A percentile compares a stretch with the other conserved stretches of the same genome.
Conservation (phyloP, 2,888 invertebrate genomes). For the Teleiodes luculella region DNA sequence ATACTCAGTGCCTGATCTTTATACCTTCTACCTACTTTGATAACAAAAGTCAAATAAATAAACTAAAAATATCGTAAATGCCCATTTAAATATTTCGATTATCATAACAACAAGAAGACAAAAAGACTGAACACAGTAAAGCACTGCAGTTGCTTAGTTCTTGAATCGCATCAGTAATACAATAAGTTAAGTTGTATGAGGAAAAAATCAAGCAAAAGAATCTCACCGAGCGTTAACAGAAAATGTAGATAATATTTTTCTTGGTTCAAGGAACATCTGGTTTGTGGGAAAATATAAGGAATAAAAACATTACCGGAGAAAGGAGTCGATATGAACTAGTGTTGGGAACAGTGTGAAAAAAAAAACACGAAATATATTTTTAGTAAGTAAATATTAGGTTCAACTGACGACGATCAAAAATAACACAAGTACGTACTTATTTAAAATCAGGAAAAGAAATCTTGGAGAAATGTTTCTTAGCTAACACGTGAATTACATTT, state of each 20-base stretch:
- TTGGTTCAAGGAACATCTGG: slow-evolving; percentile 28
- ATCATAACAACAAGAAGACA: background rate
- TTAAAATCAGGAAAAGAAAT: no score
- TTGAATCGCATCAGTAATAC: background rate
- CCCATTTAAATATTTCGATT: no score
- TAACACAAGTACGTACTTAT: no score
- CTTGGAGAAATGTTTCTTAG: no score
- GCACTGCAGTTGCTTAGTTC: background rate
- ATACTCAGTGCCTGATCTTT: no score
- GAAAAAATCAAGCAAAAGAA: slow-evolving; percentile 7
- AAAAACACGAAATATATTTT: no score
- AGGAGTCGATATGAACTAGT: background rate
- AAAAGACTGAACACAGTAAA: background rate
- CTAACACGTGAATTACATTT: no score
- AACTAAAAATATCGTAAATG: no score
- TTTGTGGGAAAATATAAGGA: slow-evolving; percentile 25
- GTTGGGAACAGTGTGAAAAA: background rate
- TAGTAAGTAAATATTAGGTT: no score
- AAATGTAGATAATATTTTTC: slow-evolving; percentile 29
- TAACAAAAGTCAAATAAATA: no score
- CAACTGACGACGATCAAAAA: no score
- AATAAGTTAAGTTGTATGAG: background rate
- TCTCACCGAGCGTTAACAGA: slow-evolving; percentile 11
- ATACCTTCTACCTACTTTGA: no score
- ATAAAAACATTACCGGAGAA: slow-evolving; percentile 20